Evolutionary conservation across 2,888 invertebrate species (phyloP).

Genomic region (Eledona agricola): DNA sequence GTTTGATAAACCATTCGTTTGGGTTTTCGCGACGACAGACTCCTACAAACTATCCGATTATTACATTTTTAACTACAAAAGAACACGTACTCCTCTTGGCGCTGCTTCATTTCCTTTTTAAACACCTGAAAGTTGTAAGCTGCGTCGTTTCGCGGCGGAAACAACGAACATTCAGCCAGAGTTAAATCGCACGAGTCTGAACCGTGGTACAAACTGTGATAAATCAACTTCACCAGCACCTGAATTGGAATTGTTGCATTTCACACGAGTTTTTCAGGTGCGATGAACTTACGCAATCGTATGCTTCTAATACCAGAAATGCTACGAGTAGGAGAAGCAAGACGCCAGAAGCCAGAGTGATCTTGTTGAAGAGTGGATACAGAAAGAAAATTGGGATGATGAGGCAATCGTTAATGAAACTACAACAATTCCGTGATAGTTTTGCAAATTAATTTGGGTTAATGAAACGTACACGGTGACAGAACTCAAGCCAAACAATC

Average conservation of each 20-base stretch:
- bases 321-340: constrained; percentile 36
- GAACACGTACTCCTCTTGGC: constrained; percentile 43
- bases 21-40: constrained; percentile 46
- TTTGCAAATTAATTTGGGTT: constrained; percentile 3
- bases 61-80: background rate
- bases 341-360: constrained; percentile 35
- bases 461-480: constrained; percentile 35
- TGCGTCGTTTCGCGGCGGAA: constrained; percentile 44
- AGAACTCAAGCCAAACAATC: constrained; percentile 37
- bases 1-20: constrained; percentile 50
- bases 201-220: constrained; percentile 8
- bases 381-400: constrained; percentile 43
- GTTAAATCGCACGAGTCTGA: constrained; percentile 21
- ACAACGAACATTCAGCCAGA: constrained; percentile 45
- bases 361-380: constrained; percentile 40
- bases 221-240: constrained; percentile 4
- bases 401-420: constrained; percentile 38
- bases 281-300: constrained; percentile 47
- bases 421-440: constrained; percentile 36
- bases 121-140: constrained; percentile 42
- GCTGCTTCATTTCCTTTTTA: constrained; percentile 42
- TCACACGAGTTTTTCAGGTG: no score
- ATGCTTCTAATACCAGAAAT: constrained; percentile 44
- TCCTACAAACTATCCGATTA: constrained; percentile 39
- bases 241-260: no score